Percentiles rank a stretch among this genome's conserved stretches.
These are phyloP conservation scores for Ciconia nigra DNA, from an alignment of 2,797 vertebrate species.

Conservation along the genomic window DNA sequence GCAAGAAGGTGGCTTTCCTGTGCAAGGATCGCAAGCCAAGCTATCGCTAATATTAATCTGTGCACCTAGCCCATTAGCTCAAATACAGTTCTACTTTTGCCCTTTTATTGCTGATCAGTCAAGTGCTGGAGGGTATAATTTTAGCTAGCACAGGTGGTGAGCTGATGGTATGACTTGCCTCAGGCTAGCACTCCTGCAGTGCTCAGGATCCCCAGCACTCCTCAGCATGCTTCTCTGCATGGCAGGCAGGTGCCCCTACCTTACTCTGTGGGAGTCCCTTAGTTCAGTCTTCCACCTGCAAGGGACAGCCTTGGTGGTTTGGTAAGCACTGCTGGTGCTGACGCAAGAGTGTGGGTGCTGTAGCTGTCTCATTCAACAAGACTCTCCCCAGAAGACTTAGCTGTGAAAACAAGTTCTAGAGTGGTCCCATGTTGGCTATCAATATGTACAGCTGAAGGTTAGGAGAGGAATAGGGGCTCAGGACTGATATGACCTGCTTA, in stretches of 20 bases:
- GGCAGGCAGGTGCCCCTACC: background rate
- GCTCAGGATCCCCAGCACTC: background rate
- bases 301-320: background rate
- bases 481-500: background rate
- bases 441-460: background rate
- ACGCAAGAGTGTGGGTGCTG: background rate
- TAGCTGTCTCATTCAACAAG: background rate
- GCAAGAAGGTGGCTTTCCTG: background rate
- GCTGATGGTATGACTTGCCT: background rate
- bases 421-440: background rate
- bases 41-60: background rate
- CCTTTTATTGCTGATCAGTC: background rate
- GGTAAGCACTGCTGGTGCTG: background rate
- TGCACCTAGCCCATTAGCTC: background rate
- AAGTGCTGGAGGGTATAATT: background rate
- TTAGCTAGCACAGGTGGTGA: background rate
- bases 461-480: background rate
- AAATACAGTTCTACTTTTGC: background rate
- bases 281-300: background rate
- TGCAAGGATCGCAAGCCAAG: background rate
- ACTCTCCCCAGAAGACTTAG: background rate
- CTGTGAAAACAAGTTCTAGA: background rate
- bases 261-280: background rate
- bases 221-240: background rate
- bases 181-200: background rate